Conservation (phyloP, 2,888 invertebrate species). For the Eilema griseolum region DNA sequence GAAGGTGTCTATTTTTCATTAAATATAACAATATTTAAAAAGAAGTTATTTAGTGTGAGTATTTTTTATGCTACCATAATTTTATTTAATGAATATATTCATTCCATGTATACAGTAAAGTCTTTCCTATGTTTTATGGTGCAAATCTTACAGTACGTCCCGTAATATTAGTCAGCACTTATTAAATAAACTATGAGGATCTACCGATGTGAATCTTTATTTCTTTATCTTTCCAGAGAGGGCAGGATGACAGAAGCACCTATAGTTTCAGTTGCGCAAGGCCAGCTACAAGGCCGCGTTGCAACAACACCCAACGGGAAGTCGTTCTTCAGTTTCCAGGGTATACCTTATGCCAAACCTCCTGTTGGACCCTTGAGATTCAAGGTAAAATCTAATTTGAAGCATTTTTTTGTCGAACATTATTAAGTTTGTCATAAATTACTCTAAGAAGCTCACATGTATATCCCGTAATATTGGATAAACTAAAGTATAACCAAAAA, state of each 20-base stretch:
- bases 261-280: slow-evolving; percentile 74
- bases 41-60: not conserved
- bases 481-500: too few species aligned
- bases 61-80: too few species aligned
- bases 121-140: not conserved
- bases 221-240: not conserved
- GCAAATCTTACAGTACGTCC: too few species aligned
- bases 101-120: too few species aligned
- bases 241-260: slow-evolving; percentile 56
- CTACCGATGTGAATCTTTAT: not conserved
- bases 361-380: slow-evolving; percentile 79
- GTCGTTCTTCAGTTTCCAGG: slow-evolving; percentile 79
- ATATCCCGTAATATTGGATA: too few species aligned
- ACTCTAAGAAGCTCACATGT: too few species aligned
- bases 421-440: too few species aligned
- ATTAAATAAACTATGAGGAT: not conserved
- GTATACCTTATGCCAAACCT: slow-evolving; percentile 81
- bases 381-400: slow-evolving; percentile 60
- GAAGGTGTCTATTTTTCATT: not conserved
- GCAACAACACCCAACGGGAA: slow-evolving; percentile 44
- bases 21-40: not conserved
- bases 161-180: not conserved
- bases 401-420: not conserved
- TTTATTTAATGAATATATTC: too few species aligned
- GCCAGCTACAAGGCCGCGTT: slow-evolving; percentile 70